Conservation (phyloP, 2,113 vertebrate genomes). For the Ploceus nigricollis region DNA sequence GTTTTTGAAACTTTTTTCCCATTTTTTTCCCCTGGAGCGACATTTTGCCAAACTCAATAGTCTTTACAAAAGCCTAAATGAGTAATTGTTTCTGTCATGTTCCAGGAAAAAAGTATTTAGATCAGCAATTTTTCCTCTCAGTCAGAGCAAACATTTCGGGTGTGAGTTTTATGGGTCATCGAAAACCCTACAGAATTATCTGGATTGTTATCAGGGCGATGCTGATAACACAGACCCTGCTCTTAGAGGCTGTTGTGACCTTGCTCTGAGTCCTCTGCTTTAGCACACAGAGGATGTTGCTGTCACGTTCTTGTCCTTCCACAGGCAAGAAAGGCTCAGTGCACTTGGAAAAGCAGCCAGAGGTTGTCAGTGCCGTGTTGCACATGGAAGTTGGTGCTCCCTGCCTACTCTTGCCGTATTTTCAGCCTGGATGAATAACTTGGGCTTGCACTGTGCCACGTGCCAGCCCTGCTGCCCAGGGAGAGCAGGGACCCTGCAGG, state of each 20-base stretch:
- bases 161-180: not conserved
- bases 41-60: not conserved
- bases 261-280: not conserved
- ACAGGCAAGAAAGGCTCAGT: not conserved
- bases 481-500: not conserved
- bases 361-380: rapidly evolving
- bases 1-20: not conserved
- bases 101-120: not conserved
- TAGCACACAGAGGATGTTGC: not conserved
- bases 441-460: rapidly evolving
- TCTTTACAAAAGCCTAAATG: not conserved
- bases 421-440: not conserved
- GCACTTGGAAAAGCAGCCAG: not conserved
- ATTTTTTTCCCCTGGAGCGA: not conserved
- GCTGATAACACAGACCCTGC: not conserved
- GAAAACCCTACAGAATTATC: not conserved
- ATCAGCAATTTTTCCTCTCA: conserved; percentile 33
- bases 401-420: not conserved
- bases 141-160: not conserved
- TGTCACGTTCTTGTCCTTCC: not conserved
- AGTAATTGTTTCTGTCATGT: conserved; percentile 24
- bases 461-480: not conserved
- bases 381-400: not conserved
- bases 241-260: not conserved
- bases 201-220: not conserved